A percentile compares a stretch with the other conserved stretches of the same genome.
Conservation (phyloP, 1,140 invertebrate species). For the Danaus melanippus region DNA sequence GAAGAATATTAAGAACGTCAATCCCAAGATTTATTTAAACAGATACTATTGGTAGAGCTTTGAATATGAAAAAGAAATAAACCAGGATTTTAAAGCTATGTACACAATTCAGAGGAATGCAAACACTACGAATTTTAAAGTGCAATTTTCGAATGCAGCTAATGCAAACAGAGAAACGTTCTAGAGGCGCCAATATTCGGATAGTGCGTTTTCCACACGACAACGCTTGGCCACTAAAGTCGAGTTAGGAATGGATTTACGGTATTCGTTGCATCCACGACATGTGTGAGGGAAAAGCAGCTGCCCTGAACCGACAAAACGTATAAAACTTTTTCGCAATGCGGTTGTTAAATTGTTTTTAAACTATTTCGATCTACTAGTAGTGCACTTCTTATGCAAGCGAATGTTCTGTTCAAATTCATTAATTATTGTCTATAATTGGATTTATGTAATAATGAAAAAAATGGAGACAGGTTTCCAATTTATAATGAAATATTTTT, state of each 20-base stretch:
- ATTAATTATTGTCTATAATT: too few relatives aligned
- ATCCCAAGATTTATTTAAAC: too few relatives aligned
- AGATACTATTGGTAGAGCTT: too few relatives aligned
- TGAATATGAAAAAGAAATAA: too few relatives aligned
- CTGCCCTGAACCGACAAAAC: slow-evolving; percentile 46
- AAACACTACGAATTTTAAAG: slow-evolving; percentile 15
- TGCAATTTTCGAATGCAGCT: slow-evolving; percentile 28
- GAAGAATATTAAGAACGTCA: too few relatives aligned
- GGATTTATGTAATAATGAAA: too few relatives aligned
- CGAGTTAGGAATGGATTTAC: slow-evolving; percentile 68
- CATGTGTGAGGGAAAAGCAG: slow-evolving; percentile 29
- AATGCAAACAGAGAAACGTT: slow-evolving; percentile 34
- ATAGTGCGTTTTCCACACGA: slow-evolving; percentile 45
- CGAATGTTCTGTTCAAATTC: too few relatives aligned
- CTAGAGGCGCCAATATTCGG: slow-evolving; percentile 38
- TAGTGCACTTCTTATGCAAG: neutral
- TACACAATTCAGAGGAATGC: slow-evolving; percentile 10
- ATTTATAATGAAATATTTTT: too few relatives aligned
- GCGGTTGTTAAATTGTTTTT: slow-evolving; percentile 47
- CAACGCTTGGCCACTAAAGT: slow-evolving; percentile 55
- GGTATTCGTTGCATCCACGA: slow-evolving; percentile 31
- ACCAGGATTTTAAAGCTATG: too few relatives aligned
- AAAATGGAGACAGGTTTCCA: too few relatives aligned
- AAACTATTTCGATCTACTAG: slow-evolving; percentile 11
- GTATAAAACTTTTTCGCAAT: slow-evolving; percentile 60